Evolutionary conservation across 2,113 vertebrate genomes (phyloP), one percentile per base, ranked within the genome.

Genomic region (Enhydra lutris): DNA sequence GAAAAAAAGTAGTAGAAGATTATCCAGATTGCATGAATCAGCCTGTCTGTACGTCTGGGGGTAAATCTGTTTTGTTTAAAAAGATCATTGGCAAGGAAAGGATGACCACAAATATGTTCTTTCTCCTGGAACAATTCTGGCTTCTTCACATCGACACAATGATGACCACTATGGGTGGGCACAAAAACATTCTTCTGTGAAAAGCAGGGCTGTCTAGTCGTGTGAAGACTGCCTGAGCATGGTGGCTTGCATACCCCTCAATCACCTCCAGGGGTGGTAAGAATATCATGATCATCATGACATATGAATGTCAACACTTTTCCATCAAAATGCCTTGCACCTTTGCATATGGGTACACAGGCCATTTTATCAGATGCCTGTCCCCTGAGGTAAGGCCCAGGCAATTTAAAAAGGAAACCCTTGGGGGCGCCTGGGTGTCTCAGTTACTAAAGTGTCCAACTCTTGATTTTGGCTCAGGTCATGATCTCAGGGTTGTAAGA

Each of bases 21-120:
- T 95, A 94, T 86, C 87, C 50, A 91, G 88, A 97, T 95, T 97
- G 82, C 80, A 97, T 97, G 92, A 95, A 97, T 94, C 93, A 97
- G 81, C 74, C 39, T 95, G 78, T 90, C n/a, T 97, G 50, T 50
- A 76, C 65, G 87, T 91, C 93, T 95, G 42, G 42, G 45, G 76
- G 23, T 82, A 67, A 93, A 93, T 95, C 74, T 89, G 76, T 91
- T 97, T 96, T 63, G n/a, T 74, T 89, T 88, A 50, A 94, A 95
- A 79, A 67, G 67, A 93, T 59, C 73, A 95, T 79, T 97, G 94
- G 50, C 55, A 97, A 93, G 50, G 45, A 84, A 95, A 89, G 34
- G 63, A 94, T 91, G 84, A 90, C 63, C 88, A 95, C 84, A 92
- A 94, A 63, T 83, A 61, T 86, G 78, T 80, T 71, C 42, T 96